A percentile compares a stretch with the other conserved stretches of the same genome.
phyloP scores from a whole-genome alignment of 2,113 vertebrate genomes.

The Xenus cinereus region DNA sequence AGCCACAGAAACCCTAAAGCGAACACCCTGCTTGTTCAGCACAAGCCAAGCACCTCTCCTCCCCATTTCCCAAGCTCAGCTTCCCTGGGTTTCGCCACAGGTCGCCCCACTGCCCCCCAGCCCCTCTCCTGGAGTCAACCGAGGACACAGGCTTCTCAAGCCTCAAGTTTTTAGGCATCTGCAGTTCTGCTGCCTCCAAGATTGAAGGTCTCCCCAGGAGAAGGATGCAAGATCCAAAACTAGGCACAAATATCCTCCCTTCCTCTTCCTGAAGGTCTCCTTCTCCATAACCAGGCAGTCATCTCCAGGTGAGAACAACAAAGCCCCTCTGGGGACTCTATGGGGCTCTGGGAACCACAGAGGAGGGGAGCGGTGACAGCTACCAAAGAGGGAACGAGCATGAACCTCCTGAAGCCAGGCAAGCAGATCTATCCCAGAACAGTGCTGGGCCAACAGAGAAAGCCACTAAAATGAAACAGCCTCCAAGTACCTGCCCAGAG shows the following conservation, averaged over 20 bases:
- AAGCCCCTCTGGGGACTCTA: not conserved
- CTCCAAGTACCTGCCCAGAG: not conserved
- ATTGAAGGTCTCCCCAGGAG: not conserved
- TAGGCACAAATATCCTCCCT: not conserved
- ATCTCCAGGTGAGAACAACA: not conserved
- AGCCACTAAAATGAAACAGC: not conserved
- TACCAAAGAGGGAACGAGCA: not conserved
- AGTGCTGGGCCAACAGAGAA: not conserved
- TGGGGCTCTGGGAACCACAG: not conserved
- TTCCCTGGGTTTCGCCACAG: not conserved
- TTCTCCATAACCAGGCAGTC: not conserved
- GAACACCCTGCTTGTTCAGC: not conserved
- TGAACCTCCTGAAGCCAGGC: not conserved
- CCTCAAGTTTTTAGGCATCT: not conserved
- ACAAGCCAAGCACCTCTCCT: not conserved
- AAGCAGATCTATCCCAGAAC: not conserved
- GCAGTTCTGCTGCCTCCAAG: not conserved
- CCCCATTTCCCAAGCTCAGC: rapidly evolving
- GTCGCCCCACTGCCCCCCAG: not conserved
- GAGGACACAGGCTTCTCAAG: rapidly evolving
- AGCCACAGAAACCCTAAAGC: not conserved
- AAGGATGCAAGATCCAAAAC: not conserved
- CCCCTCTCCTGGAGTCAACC: not conserved
- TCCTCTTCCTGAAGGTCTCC: not conserved
- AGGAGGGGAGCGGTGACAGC: not conserved